Evolutionary conservation across 2,888 invertebrate genomes (phyloP), one percentile per base, ranked within the genome.

Genomic region (Autographa gamma): DNA sequence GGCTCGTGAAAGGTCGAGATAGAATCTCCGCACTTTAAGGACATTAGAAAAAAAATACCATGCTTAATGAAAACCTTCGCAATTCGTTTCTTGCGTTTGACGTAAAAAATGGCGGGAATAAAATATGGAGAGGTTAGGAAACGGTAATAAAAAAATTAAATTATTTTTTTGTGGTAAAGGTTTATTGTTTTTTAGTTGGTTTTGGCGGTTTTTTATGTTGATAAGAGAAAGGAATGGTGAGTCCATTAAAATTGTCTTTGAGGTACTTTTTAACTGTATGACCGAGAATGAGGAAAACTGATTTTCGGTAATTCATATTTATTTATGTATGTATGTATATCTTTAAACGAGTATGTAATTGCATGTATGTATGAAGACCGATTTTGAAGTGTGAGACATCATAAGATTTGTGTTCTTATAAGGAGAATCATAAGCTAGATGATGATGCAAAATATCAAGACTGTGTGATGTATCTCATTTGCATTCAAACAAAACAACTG

Each of bases 1-100:
- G 85, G 84, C 83, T 85, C 83, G 85, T 84, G 84, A 87, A 91
- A 91, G 91, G 91, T 91, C 90, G 88, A 88, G 91, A 87, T 85
- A 87, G 63, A 54, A 84, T 82, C 41, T 72, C 56, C 82, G 76
- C 81, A 79, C 74, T 81, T 73, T 56, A 72, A 78, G 79, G 78
- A 74, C 85, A 87, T 86, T 86, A 85, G 78, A 83, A 82, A 80
- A 84, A 43, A 85, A 77, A 83, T 81, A 76, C 80, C 77, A 66
- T 74, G 73, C 77, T 71, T 81, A 83, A 82, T 85, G 80, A 85
- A 83, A 81, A 77, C 77, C 77, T 63, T 61, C 74, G 74, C 72
- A 84, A 82, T 82, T 83, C 77, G 82, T 82, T 82, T 79, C 60
- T 68, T 68, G 63, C 31, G 48, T 32, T 64, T 79, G 84, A 82